These are phyloP conservation scores for Gadus chalcogrammus DNA, from an alignment of 2,113 vertebrate species.

Conservation along the genomic window DNA sequence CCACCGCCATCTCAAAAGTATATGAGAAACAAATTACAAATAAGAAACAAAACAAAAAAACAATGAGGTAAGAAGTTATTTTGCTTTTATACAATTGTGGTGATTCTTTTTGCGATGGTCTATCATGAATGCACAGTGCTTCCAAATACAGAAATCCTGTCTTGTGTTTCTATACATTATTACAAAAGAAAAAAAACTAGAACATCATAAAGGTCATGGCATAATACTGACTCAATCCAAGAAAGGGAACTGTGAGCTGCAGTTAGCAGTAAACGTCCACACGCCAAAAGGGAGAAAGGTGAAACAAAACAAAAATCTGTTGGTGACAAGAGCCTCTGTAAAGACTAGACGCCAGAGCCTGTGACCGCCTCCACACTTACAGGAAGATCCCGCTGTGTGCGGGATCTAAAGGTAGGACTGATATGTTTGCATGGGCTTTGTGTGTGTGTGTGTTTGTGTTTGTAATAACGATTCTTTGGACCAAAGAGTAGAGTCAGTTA, in stretches of 20 bases:
- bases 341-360: slow-evolving; percentile 41
- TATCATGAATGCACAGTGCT: slow-evolving; percentile 71
- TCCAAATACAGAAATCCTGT: slow-evolving; percentile 68
- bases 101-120: slow-evolving; percentile 70
- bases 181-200: slow-evolving; percentile 32
- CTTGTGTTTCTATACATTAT: slow-evolving; percentile 66
- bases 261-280: slow-evolving; percentile 47
- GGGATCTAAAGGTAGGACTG: neutral
- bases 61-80: slow-evolving; percentile 78
- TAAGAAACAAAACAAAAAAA: slow-evolving; percentile 56
- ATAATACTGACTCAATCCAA: slow-evolving; percentile 62
- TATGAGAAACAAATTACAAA: slow-evolving; percentile 67
- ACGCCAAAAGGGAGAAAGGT: slow-evolving; percentile 30
- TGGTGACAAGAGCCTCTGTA: slow-evolving; percentile 14
- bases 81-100: slow-evolving; percentile 67
- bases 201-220: slow-evolving; percentile 55
- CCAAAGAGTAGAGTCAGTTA: no score
- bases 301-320: slow-evolving; percentile 44
- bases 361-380: slow-evolving; percentile 30
- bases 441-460: neutral
- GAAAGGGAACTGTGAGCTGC: slow-evolving; percentile 41
- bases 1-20: slow-evolving; percentile 12
- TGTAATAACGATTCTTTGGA: neutral
- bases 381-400: neutral
- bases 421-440: neutral